phyloP scores from a whole-genome alignment of 1,140 invertebrate genomes.

The Drosophila equinoxialis region DNA sequence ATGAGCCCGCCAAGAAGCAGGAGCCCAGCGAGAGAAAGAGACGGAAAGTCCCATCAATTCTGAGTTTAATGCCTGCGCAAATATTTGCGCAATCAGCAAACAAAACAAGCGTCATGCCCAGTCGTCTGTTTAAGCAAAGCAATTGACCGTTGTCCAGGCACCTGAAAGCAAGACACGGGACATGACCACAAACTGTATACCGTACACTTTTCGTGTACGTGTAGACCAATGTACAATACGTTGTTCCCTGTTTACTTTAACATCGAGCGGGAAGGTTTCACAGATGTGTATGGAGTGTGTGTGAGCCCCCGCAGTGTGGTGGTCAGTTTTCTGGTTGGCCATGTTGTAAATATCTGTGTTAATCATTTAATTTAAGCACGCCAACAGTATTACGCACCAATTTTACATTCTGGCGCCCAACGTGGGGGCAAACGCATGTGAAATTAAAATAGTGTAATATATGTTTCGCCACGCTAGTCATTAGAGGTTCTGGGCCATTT shows the following conservation, averaged over 20 bases:
- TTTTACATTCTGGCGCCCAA: conserved; percentile 41
- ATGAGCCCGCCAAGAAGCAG: background rate
- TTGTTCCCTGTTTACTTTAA: no score
- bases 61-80: conserved; percentile 76
- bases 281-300: conserved; percentile 32
- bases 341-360: conserved; percentile 74
- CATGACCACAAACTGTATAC: conserved; percentile 51
- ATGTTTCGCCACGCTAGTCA: conserved; percentile 42
- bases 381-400: conserved; percentile 26
- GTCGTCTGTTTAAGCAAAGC: conserved; percentile 71
- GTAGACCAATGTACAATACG: conserved; percentile 40
- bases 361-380: conserved; percentile 80
- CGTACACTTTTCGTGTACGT: conserved; percentile 55
- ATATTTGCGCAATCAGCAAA: conserved; percentile 82
- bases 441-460: conserved; percentile 39
- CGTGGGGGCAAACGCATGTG: background rate
- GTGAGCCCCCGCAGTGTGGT: background rate
- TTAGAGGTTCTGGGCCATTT: conserved; percentile 22
- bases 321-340: conserved; percentile 25
- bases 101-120: conserved; percentile 68
- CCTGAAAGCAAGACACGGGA: conserved; percentile 17
- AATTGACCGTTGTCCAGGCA: conserved; percentile 68
- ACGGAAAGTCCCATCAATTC: conserved; percentile 61
- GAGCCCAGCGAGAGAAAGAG: background rate
- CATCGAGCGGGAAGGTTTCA: background rate